Percentiles rank a stretch among this genome's conserved stretches.
phyloP scores from a whole-genome alignment of 2,888 invertebrate genomes.

The Ophioninae sp. region DNA sequence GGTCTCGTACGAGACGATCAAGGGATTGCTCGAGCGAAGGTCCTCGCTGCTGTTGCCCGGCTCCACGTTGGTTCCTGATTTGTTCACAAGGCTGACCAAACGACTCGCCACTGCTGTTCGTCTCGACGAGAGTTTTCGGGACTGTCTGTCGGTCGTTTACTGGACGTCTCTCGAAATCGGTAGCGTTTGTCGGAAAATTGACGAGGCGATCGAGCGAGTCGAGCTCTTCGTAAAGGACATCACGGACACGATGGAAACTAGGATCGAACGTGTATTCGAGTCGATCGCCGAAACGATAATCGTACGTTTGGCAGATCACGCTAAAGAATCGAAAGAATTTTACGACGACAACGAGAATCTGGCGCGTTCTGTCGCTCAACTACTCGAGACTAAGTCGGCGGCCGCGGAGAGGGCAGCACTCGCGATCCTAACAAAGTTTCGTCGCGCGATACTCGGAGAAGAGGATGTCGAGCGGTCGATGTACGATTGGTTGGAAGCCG shows the following conservation, averaged over 20 bases:
- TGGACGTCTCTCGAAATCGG: conserved; percentile 92
- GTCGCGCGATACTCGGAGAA: conserved; percentile 82
- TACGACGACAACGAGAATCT: conserved; percentile 85
- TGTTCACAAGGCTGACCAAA: conserved; percentile 88
- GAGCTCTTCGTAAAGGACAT: conserved; percentile 87
- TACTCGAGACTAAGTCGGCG: conserved; percentile 84
- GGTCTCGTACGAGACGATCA: conserved; percentile 84
- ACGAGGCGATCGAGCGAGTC: conserved; percentile 84
- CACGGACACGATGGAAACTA: conserved; percentile 88
- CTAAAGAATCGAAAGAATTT: conserved; percentile 85
- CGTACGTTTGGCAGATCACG: conserved; percentile 84
- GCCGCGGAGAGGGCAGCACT: conserved; percentile 89
- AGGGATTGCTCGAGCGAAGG: conserved; percentile 82
- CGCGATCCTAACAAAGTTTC: conserved; percentile 89
- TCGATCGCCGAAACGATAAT: conserved; percentile 85
- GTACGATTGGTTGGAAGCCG: conserved; percentile 85
- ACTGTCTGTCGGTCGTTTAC: conserved; percentile 89
- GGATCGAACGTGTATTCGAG: conserved; percentile 87
- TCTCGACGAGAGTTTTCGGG: conserved; percentile 87
- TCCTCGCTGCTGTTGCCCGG: no score
- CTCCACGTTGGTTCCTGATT: conserved; percentile 82
- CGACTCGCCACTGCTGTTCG: conserved; percentile 85
- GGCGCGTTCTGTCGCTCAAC: conserved; percentile 82
- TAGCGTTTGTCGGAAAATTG: conserved; percentile 84
- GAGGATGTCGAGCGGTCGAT: conserved; percentile 82